Base-by-base conservation (phyloP, 2,888 invertebrate genomes). In the Nineta flava region DNA sequence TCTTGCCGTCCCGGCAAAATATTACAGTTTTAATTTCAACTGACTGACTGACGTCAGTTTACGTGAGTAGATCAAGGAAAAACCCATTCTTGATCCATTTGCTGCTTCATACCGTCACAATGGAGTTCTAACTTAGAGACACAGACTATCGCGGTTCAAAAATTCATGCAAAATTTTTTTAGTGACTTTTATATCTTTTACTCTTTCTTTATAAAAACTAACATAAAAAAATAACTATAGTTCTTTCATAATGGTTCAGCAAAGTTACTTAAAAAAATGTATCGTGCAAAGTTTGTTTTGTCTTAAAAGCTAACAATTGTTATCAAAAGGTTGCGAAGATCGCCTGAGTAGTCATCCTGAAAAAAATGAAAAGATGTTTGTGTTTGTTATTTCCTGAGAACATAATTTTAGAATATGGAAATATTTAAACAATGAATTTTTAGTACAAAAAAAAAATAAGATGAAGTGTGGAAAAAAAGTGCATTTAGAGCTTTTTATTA, bases 271-370 rank as follows among this genome's bases (percentile, higher is more conserved):
- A 16, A 6, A 43, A 17, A 43, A 43, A 43, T 13, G 9, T 17
- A 9, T 17, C 4, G 7, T 17, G 12, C 43, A 13, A 16, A 16
- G 10, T 43, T 43, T 43, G 5, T 43, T 43, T 38, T 38, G 7
- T 13, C 15, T 16, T 21, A 48, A 19, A 16, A 35, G 17, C 67
- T 69, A 62, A 72, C 66, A 60, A 79, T 68, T 60, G 74, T 71
- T 60, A 78, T 72, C 68, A 83, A 73, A 60, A 77, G 73, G 66
- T 75, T 70, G 68, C 71, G 72, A 72, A 78, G 80, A 70, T 83
- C 81, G 60, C 82, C 81, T 56, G 72, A 72, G 59, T 77, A 69
- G 68, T 82, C 81, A 58, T 76, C 78, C 78, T 80, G 75, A 57
- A 74, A 73, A 69, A 64, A 68, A 62, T 66, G 67, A 63, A 61